Evolutionary conservation across 2,888 invertebrate species (phyloP).

Genomic region (Caenorhabditis plicata): DNA sequence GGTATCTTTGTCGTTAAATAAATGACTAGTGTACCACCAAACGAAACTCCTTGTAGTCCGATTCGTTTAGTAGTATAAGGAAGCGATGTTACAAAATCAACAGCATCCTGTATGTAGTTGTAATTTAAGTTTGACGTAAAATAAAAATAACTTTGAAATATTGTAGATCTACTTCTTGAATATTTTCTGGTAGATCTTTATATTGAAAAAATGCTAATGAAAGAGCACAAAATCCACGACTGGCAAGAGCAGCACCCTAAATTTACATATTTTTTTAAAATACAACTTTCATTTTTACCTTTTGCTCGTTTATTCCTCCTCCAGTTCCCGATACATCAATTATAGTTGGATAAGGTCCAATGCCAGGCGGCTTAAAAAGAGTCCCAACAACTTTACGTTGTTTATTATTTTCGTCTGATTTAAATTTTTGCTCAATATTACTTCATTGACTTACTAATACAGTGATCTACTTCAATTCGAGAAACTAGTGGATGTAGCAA

Average conservation of each 20-base stretch:
- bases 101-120: constrained; percentile 10
- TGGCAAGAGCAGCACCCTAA: constrained; percentile 24
- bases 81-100: constrained; percentile 13
- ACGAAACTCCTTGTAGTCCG: constrained; percentile 27
- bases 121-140: background rate
- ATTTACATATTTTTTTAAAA: background rate
- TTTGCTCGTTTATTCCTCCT: constrained; percentile 31
- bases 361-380: constrained; percentile 30
- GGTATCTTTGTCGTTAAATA: constrained; percentile 16
- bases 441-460: background rate
- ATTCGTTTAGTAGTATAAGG: constrained; percentile 9
- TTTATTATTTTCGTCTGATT: background rate
- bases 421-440: background rate
- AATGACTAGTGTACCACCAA: constrained; percentile 15
- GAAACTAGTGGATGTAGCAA: constrained; percentile 12
- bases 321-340: constrained; percentile 36
- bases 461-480: constrained; percentile 18
- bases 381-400: constrained; percentile 18
- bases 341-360: constrained; percentile 24
- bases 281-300: constrained; percentile 1
- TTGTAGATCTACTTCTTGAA: constrained; percentile 8
- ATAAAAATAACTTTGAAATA: no score
- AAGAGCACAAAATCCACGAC: constrained; percentile 20
- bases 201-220: constrained; percentile 23
- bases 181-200: constrained; percentile 9